phyloP scores from a whole-genome alignment of 92 coral and sea anemone species.

The Epizoanthus illoricatus region DNA sequence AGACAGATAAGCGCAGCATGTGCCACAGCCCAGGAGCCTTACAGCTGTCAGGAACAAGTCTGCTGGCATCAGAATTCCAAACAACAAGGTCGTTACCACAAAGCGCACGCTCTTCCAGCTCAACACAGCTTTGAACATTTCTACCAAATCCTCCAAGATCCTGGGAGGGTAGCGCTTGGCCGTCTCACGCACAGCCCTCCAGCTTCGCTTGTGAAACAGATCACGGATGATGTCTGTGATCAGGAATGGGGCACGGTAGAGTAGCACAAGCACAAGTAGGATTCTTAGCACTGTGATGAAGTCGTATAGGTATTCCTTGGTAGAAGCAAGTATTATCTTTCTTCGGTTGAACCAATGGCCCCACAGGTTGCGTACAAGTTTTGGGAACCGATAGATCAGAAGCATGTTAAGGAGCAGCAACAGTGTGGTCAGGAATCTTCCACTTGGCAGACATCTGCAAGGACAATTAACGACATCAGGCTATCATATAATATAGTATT shows the following conservation, averaged over 20 bases:
- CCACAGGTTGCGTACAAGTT: conserved; percentile 68
- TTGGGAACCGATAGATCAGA: conserved; percentile 89
- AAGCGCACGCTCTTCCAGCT: conserved; percentile 93
- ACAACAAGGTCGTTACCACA: conserved; percentile 77
- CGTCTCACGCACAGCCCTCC: conserved; percentile 93
- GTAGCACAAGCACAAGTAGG: conserved; percentile 66
- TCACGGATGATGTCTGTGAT: conserved; percentile 86
- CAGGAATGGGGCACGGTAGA: conserved; percentile 94
- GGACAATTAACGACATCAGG: not conserved
- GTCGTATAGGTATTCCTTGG: conserved; percentile 77
- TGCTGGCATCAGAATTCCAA: conserved; percentile 97
- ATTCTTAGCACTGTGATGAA: conserved; percentile 74
- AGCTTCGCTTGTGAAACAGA: conserved; percentile 80
- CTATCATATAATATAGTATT: too few species aligned
- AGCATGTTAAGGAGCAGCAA: conserved; percentile 74
- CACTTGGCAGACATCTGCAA: conserved; percentile 72
- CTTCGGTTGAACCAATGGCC: conserved; percentile 95
- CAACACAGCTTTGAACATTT: conserved; percentile 54
- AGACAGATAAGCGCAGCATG: conserved; percentile 54
- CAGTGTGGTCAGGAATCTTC: conserved; percentile 60
- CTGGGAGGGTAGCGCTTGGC: conserved; percentile 83
- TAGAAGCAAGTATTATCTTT: conserved; percentile 72
- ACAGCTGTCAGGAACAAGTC: conserved; percentile 82
- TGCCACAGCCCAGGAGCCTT: conserved; percentile 60
- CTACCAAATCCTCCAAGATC: conserved; percentile 64